Evolutionary conservation across 2,888 invertebrate species (phyloP), one percentile per base, ranked within the genome.

Genomic region (Hirudinaria manillensis): DNA sequence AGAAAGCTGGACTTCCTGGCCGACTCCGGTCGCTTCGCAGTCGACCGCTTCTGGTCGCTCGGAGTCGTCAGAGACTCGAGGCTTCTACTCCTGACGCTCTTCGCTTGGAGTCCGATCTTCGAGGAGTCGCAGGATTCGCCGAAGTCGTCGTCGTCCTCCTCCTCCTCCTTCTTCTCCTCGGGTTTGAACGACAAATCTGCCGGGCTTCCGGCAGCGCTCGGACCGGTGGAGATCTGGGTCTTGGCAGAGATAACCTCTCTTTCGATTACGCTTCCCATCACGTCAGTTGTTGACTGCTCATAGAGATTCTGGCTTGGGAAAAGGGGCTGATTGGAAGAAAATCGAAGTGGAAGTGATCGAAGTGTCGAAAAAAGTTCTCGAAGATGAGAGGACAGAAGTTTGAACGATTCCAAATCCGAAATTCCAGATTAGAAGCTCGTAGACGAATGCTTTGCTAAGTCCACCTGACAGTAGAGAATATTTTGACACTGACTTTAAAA

Each of bases 191-290:
- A 16, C 10, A 16, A 16, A 16, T 10, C 45, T 10, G 45, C 10
- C 10, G 16, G 45, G 45, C 16, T 10, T 16, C 13, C 16, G 45
- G 45, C 45, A 10, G 45, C 16, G 45, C 10, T 2, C 10, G 45
- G 45, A 45, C 16, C 10, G 45, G 45, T 10, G 3, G 45, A n/a
- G n/a, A n/a, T 16, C 45, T 45, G 45, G 10, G 45, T 10, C 16
- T 10, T 45, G 45, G 13, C 45, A 16, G n/a, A n/a, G n/a, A 45
- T 45, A 45, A 61, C 61, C 24, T n/a, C 61, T 27, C 61, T n/a
- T 29, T 61, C 61, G 2, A 61, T 61, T 29, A 61, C 21, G 29
- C n/a, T 61, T 19, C 61, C 61, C 61, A 61, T 61, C 61, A 61
- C n/a, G 24, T 61, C 61, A 61, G 24, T 53, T 53, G 53, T 16